Base-by-base conservation (phyloP, 2,797 vertebrate genomes). In the Tenualosa thibaudeaui region DNA sequence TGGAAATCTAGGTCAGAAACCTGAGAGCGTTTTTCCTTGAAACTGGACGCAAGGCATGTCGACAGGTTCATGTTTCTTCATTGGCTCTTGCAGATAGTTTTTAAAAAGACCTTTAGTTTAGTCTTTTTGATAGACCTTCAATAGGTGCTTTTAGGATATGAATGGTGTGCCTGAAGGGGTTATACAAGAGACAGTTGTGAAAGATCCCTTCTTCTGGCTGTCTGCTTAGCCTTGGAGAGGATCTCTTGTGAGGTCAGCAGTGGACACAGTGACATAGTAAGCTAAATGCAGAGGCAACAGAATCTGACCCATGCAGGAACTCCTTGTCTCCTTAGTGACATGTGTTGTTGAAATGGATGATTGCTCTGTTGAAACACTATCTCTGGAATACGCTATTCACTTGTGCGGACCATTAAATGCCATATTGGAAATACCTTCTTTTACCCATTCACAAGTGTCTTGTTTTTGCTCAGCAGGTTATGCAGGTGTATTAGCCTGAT, bases 1-100 rank as follows among this genome's bases (percentile, higher is more conserved):
- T 53, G 40, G 46, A 49, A 85, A 88, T 88, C 71, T 75, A 54
- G 85, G 81, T 84, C 83, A 88, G 65, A 83, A 81, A 88, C 15
- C 26, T 10, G 83, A 88, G 81, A 84, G 83, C 60, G 68, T 37
- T 68, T 85, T 81, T 81, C 75, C 83, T 54, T 84, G 84, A 84
- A 84, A 87, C 81, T 22, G 26, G 56, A 87, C 65, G 54, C 68
- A 40, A 60, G 81, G 71, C 51, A 81, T 78, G 53, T 10, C 46
- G 71, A 43, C 71, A 46, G 40, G 71, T 17, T 78, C 43, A 78
- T 78, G 40, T 78, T 46, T 78, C 71, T 22, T 46, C 71, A 22
- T 78, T 19, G 40, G 40, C 71, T 78, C 7, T 43, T 78, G 17
- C 71, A n/a, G 71, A 46, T 49, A 49, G 60, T 17, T 82, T 17